Evolutionary conservation across 2,113 vertebrate genomes (phyloP).

Genomic region (Raja brachyura): DNA sequence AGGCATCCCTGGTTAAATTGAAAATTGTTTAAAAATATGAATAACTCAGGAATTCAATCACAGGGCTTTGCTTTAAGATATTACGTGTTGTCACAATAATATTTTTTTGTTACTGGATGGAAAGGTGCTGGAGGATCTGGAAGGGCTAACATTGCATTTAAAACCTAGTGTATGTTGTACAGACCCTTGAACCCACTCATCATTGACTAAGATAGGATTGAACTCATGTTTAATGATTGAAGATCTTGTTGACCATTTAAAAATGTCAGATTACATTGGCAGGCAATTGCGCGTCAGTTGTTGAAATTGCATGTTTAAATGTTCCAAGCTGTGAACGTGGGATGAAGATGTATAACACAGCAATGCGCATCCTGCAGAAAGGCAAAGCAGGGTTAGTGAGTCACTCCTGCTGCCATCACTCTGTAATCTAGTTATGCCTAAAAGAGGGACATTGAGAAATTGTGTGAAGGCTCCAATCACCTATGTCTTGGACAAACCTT

Average conservation of each 20-base stretch:
- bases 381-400: not conserved
- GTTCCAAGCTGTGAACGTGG: not conserved
- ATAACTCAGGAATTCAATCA: not conserved
- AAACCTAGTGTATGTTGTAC: too few relatives aligned
- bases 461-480: not conserved
- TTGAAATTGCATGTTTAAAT: too few relatives aligned
- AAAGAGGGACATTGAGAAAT: not conserved
- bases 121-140: not conserved
- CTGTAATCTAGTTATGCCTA: not conserved
- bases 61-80: not conserved
- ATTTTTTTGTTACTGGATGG: not conserved
- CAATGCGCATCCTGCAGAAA: not conserved
- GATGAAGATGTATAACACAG: not conserved
- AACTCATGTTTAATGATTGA: too few relatives aligned
- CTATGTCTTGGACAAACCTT: not conserved
- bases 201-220: too few relatives aligned
- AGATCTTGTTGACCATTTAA: not conserved
- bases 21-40: too few relatives aligned
- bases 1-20: not conserved
- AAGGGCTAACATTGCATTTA: too few relatives aligned
- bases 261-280: not conserved
- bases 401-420: not conserved
- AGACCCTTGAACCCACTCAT: too few relatives aligned
- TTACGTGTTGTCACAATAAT: not conserved
- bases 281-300: not conserved